Base-by-base conservation (phyloP, 2,888 invertebrate genomes). In the Amiota mariae region DNA sequence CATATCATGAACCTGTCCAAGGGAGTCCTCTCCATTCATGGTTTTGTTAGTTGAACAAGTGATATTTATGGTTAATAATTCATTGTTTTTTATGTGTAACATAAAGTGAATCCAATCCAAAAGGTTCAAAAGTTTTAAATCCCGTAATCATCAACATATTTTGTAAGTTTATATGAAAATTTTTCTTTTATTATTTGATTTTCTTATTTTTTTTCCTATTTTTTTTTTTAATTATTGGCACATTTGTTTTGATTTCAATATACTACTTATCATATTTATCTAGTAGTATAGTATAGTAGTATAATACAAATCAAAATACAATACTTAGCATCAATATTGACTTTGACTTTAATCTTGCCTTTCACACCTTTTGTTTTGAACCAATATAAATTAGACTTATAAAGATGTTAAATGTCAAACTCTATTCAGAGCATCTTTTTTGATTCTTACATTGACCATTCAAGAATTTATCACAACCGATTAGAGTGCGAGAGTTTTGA, bases 131-230 rank as follows among this genome's bases (percentile, higher is more conserved):
- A n/a, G n/a, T 18, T 59, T 59, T 4, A 11, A 18, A 20, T 59
- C 3, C 59, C 11, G 18, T 18, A 11, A 15, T 59, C 18, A 68
- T 67, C 49, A 48, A 49, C 66, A 67, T 20, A 49, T 72, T 80
- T 78, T 82, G 75, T 77, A 72, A 72, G 72, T 73, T 56, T 57
- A 76, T 84, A 77, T 78, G 76, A 54, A 68, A 84, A 85, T 80
- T 79, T 79, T 84, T 82, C 78, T 77, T 77, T 82, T 78, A 76
- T 80, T 83, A 84, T 85, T 85, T 83, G 84, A 79, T 77, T 77
- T 81, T 78, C 76, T 80, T 85, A 84, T 85, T 85, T 83, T 84
- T 82, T 78, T n/a, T n/a, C n/a, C n/a, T n/a, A n/a, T n/a, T n/a
- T n/a, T 77, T 77, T 82, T 78, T 77, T 80, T 83, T 85, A 83